Evolutionary conservation across 1,140 invertebrate genomes (phyloP).

Genomic region (Micrasema minimum): DNA sequence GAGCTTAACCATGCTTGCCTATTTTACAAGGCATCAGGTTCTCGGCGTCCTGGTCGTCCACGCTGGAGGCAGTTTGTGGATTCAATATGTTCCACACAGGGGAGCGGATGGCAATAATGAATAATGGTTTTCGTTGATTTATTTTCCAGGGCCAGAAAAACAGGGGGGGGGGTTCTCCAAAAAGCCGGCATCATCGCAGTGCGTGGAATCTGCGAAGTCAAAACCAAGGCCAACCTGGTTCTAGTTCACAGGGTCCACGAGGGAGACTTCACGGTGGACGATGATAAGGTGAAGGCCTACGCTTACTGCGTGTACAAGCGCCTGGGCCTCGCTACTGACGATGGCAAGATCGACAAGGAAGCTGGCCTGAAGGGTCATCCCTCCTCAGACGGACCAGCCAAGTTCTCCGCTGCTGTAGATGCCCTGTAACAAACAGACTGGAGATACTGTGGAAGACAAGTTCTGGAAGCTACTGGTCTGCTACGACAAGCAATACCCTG

Average conservation of each 20-base stretch:
- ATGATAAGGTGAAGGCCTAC: constrained; percentile 31
- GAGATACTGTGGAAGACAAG: constrained; percentile 10
- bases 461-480: constrained; percentile 33
- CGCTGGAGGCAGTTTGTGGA: no score
- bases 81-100: no score
- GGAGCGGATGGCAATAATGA: no score
- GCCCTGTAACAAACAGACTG: constrained; percentile 31
- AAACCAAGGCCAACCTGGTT: not conserved
- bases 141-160: constrained; percentile 32
- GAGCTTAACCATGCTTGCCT: no score
- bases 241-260: constrained; percentile 18
- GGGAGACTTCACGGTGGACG: constrained; percentile 34
- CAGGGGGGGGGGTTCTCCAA: not conserved
- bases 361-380: constrained; percentile 16
- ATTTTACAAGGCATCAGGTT: no score
- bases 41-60: no score
- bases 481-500: constrained; percentile 40
- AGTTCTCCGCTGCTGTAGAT: constrained; percentile 31
- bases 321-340: constrained; percentile 10
- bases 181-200: not conserved
- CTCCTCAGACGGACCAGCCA: constrained; percentile 12
- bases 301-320: constrained; percentile 33
- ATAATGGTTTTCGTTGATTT: not conserved
- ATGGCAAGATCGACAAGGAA: constrained; percentile 35
- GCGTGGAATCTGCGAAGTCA: not conserved